Base-by-base conservation (phyloP, 2,797 vertebrate genomes). In the Podargus strigoides region DNA sequence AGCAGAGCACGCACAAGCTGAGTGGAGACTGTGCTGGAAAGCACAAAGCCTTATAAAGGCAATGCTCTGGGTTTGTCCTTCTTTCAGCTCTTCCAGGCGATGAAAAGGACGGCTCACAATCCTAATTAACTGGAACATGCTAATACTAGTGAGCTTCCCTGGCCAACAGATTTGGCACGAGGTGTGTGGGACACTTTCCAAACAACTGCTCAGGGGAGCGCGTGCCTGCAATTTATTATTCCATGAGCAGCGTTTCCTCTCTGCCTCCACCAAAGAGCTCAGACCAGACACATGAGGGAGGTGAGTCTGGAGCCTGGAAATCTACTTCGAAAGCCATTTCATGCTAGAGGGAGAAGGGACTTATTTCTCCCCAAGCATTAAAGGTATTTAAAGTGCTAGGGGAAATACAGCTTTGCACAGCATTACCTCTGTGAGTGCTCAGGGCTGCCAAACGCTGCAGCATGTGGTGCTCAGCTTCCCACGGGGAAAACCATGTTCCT, bases 21-120 rank as follows among this genome's bases (percentile, higher is more conserved):
- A 75, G 50, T 5, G 0, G 67, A 58, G 68, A 26, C 37, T 0
- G 6, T 22, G 81, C 75, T 81, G 88, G 70, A 74, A 91, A 76
- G 74, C 91, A 92, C 75, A 89, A 85, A 93, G 87, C 96, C 95
- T 95, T 95, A 95, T 92, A 97, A 96, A 96, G 94, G 91, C 94
- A 95, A 58, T 6, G 55, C 85, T 92, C 79, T 2, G 52, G 41
- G 41, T 94, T 93, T 87, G 82, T 86, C 92, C 91, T 95, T 81
- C 92, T 83, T 90, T 86, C 92, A 84, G 88, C 89, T 90, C 60
- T 91, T 91, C 62, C 83, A 79, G 91, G 89, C 49, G 64, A 90
- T 87, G 91, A 94, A 95, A 89, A 91, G 91, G 88, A 89, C 16
- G 9, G 69, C 91, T 97, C 87, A 59, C 85, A 90, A 74, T 76